A percentile compares a stretch with the other conserved stretches of the same genome.
Evolutionary conservation across 35 echinoderm and acorn worm genomes (phyloP).

Genomic region (Strongylocentrotus purpuratus): DNA sequence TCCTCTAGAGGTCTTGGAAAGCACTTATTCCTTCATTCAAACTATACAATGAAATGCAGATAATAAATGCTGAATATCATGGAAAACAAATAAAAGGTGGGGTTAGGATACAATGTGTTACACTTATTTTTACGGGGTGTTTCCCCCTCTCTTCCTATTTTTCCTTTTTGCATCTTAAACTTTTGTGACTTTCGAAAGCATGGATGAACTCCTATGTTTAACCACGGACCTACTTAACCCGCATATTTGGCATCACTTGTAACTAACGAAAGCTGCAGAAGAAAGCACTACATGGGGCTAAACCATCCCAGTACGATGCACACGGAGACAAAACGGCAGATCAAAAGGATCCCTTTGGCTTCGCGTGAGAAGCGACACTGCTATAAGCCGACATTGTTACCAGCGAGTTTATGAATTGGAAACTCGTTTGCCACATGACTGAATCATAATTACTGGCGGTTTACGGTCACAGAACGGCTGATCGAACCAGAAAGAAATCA

Average conservation of each 20-base stretch:
- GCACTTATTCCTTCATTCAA: too few relatives aligned
- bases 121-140: too few relatives aligned
- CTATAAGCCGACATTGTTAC: not conserved
- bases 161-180: too few relatives aligned
- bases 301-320: not conserved
- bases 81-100: too few relatives aligned
- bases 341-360: not conserved
- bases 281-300: not conserved
- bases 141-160: too few relatives aligned
- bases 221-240: too few relatives aligned
- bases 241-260: not conserved
- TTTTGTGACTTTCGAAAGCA: too few relatives aligned
- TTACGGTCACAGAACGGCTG: slow-evolving; percentile 7
- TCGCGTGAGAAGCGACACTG: not conserved
- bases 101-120: too few relatives aligned
- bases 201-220: too few relatives aligned
- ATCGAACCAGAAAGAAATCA: not conserved
- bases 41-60: too few relatives aligned
- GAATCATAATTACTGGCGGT: not conserved
- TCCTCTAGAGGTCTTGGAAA: too few relatives aligned
- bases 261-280: not conserved
- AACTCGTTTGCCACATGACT: not conserved
- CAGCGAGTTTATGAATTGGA: not conserved
- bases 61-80: too few relatives aligned
- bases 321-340: not conserved